Base-by-base conservation (phyloP, 2,797 vertebrate genomes). In the Cottoperca gobio region DNA sequence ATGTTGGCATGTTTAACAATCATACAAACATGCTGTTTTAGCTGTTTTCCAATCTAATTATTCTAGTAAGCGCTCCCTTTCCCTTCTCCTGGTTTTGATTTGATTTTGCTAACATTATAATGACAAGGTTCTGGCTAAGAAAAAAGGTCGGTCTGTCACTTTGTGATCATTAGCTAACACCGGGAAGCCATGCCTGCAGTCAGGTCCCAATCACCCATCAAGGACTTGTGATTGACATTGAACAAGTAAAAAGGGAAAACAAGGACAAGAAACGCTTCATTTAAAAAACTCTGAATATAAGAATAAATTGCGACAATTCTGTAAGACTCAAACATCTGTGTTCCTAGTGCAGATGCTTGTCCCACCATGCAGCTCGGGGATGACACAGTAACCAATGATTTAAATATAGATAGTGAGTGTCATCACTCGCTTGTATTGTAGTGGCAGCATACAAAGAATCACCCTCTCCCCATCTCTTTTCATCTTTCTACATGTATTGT, bases 401-500 rank as follows among this genome's bases (percentile, higher is more conserved):
- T 42, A 16, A 40, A 48, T 69, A 33, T 17, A 26, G 24, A 31
- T n/a, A 26, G 21, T 23, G 11, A 55, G 24, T 48, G 35, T 12
- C 48, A 58, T 35, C 62, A 7, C 23, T 45, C 2, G 5, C 10
- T 21, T 23, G 11, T 61, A 42, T 50, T 49, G 5, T 31, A 48
- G 11, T 54, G 13, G 21, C 33, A 2, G 1, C 16, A 39, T 39
- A 21, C 12, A 52, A 53, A 74, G 48, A 3, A 28, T 62, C 42
- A 17, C 3, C 37, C 39, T 52, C 39, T 61, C n/a, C 2, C 23
- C 37, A 65, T 23, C 55, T 59, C 23, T 26, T 46, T 45, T 53
- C 37, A 49, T 71, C 21, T 40, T 48, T 42, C 24, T 37, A 4
- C 28, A 54, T 73, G 72, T 66, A 46, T 67, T 79, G 79, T 80